Percentiles rank a stretch among this genome's conserved stretches.
These are phyloP conservation scores for Eciton burchellii DNA, from an alignment of 1,140 invertebrate genomes.

Conservation along the genomic window DNA sequence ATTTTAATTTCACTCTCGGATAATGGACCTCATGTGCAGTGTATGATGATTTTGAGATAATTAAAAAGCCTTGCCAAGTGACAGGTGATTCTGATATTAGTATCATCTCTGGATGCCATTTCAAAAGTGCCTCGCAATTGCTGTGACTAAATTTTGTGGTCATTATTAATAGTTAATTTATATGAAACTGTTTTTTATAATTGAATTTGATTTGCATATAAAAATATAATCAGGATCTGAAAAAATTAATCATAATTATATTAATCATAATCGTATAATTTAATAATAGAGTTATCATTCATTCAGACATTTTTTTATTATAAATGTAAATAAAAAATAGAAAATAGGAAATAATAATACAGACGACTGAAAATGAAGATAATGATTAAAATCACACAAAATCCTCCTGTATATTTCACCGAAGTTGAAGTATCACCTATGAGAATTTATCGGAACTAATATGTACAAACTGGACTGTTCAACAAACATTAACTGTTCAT, in stretches of 20 bases:
- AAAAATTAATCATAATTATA: neutral
- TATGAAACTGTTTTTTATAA: neutral
- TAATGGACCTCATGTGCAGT: constrained; percentile 17
- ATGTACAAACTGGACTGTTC: too few species aligned
- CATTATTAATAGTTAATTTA: constrained; percentile 9
- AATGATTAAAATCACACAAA: neutral
- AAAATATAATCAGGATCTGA: neutral
- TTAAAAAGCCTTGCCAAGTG: constrained; percentile 77
- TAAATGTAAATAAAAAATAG: neutral
- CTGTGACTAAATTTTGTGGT: neutral
- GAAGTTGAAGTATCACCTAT: too few species aligned
- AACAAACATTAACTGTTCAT: too few species aligned
- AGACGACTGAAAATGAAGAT: neutral
- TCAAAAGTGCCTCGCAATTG: constrained; percentile 69
- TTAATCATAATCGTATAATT: neutral
- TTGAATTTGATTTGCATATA: too few species aligned
- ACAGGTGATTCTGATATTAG: constrained; percentile 71
- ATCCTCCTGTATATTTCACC: too few species aligned
- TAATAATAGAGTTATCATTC: neutral
- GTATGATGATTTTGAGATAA: constrained; percentile 11
- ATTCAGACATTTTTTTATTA: neutral
- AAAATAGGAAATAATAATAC: neutral
- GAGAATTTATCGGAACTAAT: too few species aligned
- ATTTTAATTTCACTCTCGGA: constrained; percentile 72
- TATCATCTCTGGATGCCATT: constrained; percentile 75